Evolutionary conservation across 2,113 vertebrate species (phyloP).

Genomic region (Lepus timidus): DNA sequence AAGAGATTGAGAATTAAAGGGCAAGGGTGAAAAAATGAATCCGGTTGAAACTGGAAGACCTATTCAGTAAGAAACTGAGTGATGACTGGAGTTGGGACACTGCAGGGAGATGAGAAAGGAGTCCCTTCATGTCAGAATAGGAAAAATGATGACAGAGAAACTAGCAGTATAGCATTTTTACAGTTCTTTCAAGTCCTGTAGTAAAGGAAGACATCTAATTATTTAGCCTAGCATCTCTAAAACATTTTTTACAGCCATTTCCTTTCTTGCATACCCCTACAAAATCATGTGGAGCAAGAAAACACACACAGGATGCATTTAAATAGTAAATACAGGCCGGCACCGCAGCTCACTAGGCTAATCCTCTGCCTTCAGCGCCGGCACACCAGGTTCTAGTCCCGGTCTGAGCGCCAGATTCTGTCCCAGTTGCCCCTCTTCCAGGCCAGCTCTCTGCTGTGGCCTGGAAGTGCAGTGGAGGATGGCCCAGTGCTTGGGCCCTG

Average conservation of each 20-base stretch:
- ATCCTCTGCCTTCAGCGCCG: too few relatives aligned
- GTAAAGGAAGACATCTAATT: background rate
- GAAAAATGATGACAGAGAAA: background rate
- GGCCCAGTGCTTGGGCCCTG: too few relatives aligned
- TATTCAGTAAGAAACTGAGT: slow-evolving; percentile 17
- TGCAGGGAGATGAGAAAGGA: background rate
- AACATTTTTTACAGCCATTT: background rate
- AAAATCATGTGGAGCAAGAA: background rate
- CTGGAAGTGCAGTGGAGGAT: too few relatives aligned
- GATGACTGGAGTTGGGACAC: background rate
- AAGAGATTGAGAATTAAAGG: slow-evolving; percentile 27
- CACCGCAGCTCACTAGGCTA: too few relatives aligned
- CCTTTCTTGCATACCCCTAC: background rate
- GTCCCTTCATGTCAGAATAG: slow-evolving; percentile 20
- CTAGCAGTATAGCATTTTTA: slow-evolving; percentile 45
- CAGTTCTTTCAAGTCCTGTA: slow-evolving; percentile 6
- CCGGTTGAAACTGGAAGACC: slow-evolving; percentile 40
- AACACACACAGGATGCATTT: background rate
- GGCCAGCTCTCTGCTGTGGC: too few relatives aligned
- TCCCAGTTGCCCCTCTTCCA: too few relatives aligned
- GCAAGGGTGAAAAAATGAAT: slow-evolving; percentile 12
- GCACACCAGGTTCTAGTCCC: too few relatives aligned
- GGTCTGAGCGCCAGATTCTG: too few relatives aligned
- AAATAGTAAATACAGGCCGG: background rate
- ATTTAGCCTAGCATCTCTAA: slow-evolving; percentile 25